Evolutionary conservation across 1,140 invertebrate genomes (phyloP), one percentile per base, ranked within the genome.

Genomic region (Drosophila pseudoobscura): DNA sequence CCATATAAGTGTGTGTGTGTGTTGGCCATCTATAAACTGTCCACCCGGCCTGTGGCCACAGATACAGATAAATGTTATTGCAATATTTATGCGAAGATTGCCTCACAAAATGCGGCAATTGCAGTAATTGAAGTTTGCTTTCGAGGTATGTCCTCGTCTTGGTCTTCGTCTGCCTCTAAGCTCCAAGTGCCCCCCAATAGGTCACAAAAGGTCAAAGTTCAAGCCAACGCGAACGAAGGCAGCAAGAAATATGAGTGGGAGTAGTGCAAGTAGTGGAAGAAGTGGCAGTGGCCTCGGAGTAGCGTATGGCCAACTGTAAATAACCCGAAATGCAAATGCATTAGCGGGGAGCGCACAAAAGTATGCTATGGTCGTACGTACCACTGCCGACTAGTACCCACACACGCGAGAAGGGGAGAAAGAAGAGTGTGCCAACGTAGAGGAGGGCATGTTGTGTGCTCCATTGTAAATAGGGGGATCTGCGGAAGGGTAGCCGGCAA

Each of bases 271-370:
- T 26, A 5, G 24, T 26, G 24, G 24, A 0, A 5, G 24, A 6
- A 0, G 9, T 31, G 50, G 13, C 13, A 20, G 26, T 3, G 44
- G 3, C 29, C 31, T 31, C 8, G 7, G 31, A 51, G 53, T 26
- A 46, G 66, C 43, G 24, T 50, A 49, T 39, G 54, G 59, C 69
- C 47, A 62, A 83, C 70, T 66, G 75, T 75, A 66, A 75, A 83
- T 78, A 83, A 73, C 11, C 78, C 68, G 57, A 82, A 80, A 80
- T 75, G 80, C 75, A 83, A 83, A 83, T 83, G 71, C 80, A 79
- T 79, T 83, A 79, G 71, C 65, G 58, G 46, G 31, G 57, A 73
- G 61, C 51, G 58, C 75, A 35, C 75, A 78, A 78, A 84, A 82
- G 59, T 75, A 70, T 79, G 64, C 79, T 65, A 59, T 73, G 52